Base-by-base conservation (phyloP, 2,888 invertebrate genomes). In the Campaea margaritaria region DNA sequence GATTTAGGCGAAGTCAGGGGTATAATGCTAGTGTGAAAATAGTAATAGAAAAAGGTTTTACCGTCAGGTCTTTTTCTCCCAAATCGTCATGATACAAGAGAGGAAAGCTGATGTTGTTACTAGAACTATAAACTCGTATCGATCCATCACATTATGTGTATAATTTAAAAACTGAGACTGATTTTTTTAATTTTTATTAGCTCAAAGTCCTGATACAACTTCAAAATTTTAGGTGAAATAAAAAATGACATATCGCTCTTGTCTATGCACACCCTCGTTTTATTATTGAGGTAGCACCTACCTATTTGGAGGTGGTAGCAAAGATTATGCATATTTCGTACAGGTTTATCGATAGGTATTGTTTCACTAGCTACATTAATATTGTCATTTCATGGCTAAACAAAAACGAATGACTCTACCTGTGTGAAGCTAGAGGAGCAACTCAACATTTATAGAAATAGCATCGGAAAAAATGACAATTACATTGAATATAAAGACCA, bases 401-500 rank as follows among this genome's bases (percentile, higher is more conserved):
- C 15, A 15, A 61, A 57, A 61, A 68, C 62, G 64, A 73, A 68
- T 67, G 59, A 70, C 63, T 73, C 70, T 77, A 82, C 81, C 78
- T 81, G 78, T 70, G 58, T 65, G 58, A 64, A 64, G 42, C 65
- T 64, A 59, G 65, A 69, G 55, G 69, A 67, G 70, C 68, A 63
- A 70, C 70, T 66, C 72, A 74, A 67, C 81, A 81, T 82, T 82
- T 79, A 83, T 82, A 84, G 75, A 75, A 79, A 76, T 74, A 73
- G 72, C 74, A 74, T 78, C 71, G 70, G 85, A 86, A 83, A 67
- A 85, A 86, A 81, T 76, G 71, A 72, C 84, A 85, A 85, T 83
- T 82, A 83, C 75, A 76, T 72, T 69, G 74, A 72, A 74, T 67
- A 67, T 67, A 70, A 71, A 64, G 58, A 72, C 75, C 89, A 90